These are phyloP conservation scores for Halocynthia roretzi DNA, from an alignment of 23 tunicate species.

Conservation along the genomic window DNA sequence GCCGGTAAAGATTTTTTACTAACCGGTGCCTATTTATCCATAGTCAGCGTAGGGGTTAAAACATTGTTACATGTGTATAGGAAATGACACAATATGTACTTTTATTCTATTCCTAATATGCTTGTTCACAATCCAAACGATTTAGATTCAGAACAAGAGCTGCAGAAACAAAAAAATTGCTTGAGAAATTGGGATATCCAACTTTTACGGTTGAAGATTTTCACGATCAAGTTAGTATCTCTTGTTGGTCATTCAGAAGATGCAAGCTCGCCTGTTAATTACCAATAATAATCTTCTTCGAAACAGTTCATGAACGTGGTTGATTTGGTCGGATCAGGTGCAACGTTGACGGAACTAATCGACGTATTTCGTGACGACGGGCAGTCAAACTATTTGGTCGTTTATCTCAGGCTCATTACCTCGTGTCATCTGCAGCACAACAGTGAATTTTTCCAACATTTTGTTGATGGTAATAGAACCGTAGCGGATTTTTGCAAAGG, in stretches of 20 bases:
- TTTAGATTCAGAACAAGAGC: slow-evolving; percentile 60
- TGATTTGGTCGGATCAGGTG: slow-evolving; percentile 31
- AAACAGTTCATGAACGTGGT: slow-evolving; percentile 11
- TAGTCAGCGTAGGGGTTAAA: no score
- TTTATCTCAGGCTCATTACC: slow-evolving; percentile 68
- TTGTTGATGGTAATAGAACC: slow-evolving; percentile 59
- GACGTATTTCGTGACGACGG: slow-evolving; percentile 70
- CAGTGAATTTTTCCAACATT: slow-evolving; percentile 67
- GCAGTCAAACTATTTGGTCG: slow-evolving; percentile 75
- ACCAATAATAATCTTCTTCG: background rate
- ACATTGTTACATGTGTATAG: background rate
- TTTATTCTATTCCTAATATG: background rate
- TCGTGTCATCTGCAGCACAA: slow-evolving; percentile 73
- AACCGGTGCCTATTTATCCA: no score
- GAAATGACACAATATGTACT: background rate
- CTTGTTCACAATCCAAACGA: no score
- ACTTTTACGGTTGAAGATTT: slow-evolving; percentile 92
- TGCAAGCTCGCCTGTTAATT: background rate
- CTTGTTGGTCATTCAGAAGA: background rate
- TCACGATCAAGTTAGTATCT: slow-evolving; percentile 58
- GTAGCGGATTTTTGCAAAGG: slow-evolving; percentile 78
- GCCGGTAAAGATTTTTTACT: no score
- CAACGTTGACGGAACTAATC: slow-evolving; percentile 27
- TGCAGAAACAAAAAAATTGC: slow-evolving; percentile 31
- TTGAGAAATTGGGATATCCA: slow-evolving; percentile 73